These are phyloP conservation scores for Canis aureus DNA, from an alignment of 2,113 vertebrate genomes.

Conservation along the genomic window DNA sequence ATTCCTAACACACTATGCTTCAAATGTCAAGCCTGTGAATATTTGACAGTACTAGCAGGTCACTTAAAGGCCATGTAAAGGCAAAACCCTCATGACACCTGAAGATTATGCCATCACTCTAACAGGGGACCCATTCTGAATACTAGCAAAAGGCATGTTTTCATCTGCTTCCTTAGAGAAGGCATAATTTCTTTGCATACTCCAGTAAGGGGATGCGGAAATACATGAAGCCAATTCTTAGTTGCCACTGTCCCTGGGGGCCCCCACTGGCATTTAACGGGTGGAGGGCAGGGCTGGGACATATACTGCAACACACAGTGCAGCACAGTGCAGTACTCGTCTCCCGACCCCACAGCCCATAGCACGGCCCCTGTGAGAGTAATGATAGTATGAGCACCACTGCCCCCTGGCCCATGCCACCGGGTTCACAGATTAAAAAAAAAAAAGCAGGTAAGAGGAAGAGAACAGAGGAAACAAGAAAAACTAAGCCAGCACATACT, in stretches of 20 bases:
- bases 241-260: not conserved
- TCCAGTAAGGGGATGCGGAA: not conserved
- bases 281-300: not conserved
- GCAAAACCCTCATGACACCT: slow-evolving; percentile 16
- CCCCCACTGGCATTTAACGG: not conserved
- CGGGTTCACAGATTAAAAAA: not conserved
- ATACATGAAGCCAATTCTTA: not conserved
- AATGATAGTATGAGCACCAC: not conserved
- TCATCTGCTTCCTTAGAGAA: not conserved
- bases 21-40: slow-evolving; percentile 22
- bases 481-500: not conserved
- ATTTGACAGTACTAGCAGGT: not conserved
- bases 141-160: not conserved
- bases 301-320: not conserved
- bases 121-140: slow-evolving; percentile 19
- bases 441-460: not conserved
- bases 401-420: rapidly evolving
- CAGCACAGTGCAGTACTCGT: too few relatives aligned
- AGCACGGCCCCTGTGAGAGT: not conserved
- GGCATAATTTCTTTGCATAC: not conserved
- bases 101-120: not conserved
- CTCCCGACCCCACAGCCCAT: not conserved
- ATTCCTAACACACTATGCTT: not conserved
- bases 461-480: not conserved
- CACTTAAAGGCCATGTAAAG: not conserved